These are phyloP conservation scores for Dinomys branickii DNA, from an alignment of 2,113 vertebrate species.

Conservation along the genomic window DNA sequence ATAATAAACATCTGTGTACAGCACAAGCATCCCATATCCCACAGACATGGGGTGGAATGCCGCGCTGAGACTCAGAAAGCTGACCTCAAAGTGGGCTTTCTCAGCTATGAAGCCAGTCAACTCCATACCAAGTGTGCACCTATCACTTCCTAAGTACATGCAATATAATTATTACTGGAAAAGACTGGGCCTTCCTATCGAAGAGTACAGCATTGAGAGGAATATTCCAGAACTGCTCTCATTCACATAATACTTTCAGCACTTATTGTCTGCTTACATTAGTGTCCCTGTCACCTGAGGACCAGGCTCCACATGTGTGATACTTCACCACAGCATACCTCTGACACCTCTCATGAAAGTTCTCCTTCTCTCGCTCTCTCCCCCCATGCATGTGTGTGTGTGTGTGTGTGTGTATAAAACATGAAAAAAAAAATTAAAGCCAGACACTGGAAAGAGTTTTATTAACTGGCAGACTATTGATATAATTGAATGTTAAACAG, in stretches of 20 bases:
- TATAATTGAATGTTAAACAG: background rate
- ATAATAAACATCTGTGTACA: background rate
- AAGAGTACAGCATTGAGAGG: background rate
- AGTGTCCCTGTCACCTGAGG: background rate
- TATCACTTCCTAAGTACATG: background rate
- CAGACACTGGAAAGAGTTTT: background rate
- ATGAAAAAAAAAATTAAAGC: background rate
- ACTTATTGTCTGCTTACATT: background rate
- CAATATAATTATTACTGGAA: background rate
- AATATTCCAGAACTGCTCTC: background rate
- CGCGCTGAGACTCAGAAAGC: background rate
- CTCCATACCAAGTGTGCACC: background rate
- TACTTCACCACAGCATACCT: background rate
- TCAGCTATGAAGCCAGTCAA: background rate
- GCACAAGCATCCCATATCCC: background rate
- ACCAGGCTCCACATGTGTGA: background rate
- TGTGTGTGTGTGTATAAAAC: background rate
- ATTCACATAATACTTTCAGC: background rate
- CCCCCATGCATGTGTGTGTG: rapidly evolving
- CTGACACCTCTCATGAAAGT: background rate
- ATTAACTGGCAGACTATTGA: background rate
- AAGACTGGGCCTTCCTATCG: conserved; percentile 4
- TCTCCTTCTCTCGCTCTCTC: background rate
- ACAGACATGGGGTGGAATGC: background rate
- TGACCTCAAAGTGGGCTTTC: background rate